Base-by-base conservation (phyloP, 37 sponge, comb jelly and placozoan genomes). In the Agelas oroides region DNA sequence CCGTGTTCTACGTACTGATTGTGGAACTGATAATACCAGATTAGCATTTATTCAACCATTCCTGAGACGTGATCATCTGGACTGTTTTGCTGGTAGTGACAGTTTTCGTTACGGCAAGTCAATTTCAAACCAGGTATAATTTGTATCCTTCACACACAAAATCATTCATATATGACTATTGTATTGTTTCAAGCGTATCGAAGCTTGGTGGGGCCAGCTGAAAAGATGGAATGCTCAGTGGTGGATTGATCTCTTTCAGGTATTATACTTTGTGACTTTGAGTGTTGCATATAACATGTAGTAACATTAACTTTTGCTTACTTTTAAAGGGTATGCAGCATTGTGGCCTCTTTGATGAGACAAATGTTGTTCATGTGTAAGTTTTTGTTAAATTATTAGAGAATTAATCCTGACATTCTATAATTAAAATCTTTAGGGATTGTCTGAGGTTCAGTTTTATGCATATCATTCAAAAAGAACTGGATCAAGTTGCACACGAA, bases 81-180 rank as follows among this genome's bases (percentile, higher is more conserved):
- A 80, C 39, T 24, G 34, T 0, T 67, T 28, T 80, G 28, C 56
- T 30, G 80, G 70, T 24, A 27, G 16, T 11, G 12, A 68, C 17
- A 81, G 82, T 71, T 81, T 81, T 33, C 27, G 59, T 13, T 81
- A 58, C 55, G 82, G 82, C 58, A 81, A 34, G 21, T 81, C 82
- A 12, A 41, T 71, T 20, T 58, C 61, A 31, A 81, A 81, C 14
- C 78, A 78, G 65, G 78, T 78, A 64, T 19, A 40, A 20, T 18
- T 18, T 17, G 21, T 53, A 73, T 38, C 21, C 19, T 18, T 73
- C 18, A 46, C 6, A n/a, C n/a, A n/a, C 21, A 73, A 8, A 41
- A 46, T 6, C 6, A 23, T 19, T 40, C 5, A 38, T 73, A 53
- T 46, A 41, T 20, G 31, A 53, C 40, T 3, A n/a, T 53, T 46